Evolutionary conservation across 2,113 vertebrate species (phyloP).

Genomic region (Puma concolor): DNA sequence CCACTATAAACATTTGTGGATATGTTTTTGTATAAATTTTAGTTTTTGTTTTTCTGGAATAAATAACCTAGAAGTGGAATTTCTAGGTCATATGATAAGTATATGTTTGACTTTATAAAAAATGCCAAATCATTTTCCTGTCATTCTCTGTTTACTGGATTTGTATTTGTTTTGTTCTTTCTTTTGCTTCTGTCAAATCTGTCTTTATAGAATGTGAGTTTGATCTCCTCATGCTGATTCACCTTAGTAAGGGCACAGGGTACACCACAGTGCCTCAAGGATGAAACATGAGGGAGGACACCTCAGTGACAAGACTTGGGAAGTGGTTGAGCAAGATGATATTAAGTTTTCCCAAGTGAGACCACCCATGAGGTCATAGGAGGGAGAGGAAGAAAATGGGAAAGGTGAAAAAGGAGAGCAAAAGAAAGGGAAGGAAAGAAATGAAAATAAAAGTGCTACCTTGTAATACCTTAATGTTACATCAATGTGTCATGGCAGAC

Average conservation of each 20-base stretch:
- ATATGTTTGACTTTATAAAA: constrained; percentile 33
- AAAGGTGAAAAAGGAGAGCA: background rate
- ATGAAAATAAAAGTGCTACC: background rate
- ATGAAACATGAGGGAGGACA: background rate
- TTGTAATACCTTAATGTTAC: background rate
- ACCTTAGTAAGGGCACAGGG: background rate
- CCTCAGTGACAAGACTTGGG: background rate
- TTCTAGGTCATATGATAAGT: constrained; percentile 25
- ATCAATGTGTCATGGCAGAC: background rate
- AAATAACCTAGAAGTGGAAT: constrained; percentile 1
- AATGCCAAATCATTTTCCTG: background rate
- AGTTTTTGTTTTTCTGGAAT: constrained; percentile 22
- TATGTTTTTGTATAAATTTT: background rate
- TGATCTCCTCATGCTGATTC: background rate
- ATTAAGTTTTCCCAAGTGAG: background rate
- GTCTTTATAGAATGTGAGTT: background rate
- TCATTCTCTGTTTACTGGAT: background rate
- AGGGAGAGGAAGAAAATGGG: background rate
- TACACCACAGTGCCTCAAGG: background rate
- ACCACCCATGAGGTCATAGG: background rate
- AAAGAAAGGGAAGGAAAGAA: background rate
- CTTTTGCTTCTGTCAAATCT: constrained; percentile 7
- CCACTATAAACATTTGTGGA: background rate
- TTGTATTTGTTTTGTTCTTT: constrained; percentile 45
- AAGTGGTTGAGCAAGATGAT: background rate